Conservation (phyloP, 2,113 vertebrate genomes). For the Xenopus laevis region DNA sequence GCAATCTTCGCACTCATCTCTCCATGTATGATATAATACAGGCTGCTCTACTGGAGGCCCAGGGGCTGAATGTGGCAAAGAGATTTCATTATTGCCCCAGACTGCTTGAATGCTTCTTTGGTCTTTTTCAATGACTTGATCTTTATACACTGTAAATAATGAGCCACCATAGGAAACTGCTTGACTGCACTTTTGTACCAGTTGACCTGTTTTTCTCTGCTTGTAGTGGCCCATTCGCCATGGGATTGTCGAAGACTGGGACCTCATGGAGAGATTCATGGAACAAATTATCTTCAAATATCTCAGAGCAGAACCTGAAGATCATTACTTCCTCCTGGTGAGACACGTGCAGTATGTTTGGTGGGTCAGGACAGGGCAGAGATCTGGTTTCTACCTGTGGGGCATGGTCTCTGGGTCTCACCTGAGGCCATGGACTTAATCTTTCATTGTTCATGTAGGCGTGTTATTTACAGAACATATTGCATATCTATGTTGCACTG, state of each 20-base stretch:
- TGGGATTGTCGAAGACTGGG: conserved; percentile 98
- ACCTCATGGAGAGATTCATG: conserved; percentile 98
- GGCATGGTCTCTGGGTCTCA: accelerated
- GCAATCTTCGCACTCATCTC: no score
- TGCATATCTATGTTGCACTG: not conserved
- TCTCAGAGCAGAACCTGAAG: conserved; percentile 93
- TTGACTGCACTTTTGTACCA: no score
- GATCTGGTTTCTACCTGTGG: not conserved
- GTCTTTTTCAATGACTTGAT: no score
- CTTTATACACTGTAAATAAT: no score
- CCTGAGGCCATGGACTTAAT: no score
- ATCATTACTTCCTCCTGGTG: conserved; percentile 97
- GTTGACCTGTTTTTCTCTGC: not conserved
- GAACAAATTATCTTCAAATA: conserved; percentile 99
- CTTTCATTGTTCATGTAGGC: not conserved
- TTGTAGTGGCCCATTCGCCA: conserved; percentile 95
- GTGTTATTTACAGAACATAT: not conserved
- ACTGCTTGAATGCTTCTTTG: no score
- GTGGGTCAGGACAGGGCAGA: not conserved
- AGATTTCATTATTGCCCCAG: no score
- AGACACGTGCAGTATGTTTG: conserved; percentile 48
- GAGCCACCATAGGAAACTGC: no score
- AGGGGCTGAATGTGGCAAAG: no score
- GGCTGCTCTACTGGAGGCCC: no score
- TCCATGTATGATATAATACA: no score